Percentiles rank a stretch among this genome's conserved stretches.
These are phyloP conservation scores for Aplochiton taeniatus DNA, from an alignment of 2,797 vertebrate genomes.

Conservation along the genomic window DNA sequence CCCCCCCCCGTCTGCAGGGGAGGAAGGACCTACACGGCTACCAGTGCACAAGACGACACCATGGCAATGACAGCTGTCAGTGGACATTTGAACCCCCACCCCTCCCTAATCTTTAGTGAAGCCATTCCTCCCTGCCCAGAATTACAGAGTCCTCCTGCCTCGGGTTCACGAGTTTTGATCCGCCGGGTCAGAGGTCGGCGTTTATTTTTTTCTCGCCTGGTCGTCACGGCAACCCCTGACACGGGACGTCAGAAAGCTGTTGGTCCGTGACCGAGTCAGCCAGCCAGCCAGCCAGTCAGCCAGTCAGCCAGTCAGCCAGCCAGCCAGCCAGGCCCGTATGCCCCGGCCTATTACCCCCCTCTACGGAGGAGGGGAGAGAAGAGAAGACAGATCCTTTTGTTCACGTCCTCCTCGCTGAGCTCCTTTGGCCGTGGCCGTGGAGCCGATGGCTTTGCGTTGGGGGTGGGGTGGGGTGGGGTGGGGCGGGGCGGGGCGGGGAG, in stretches of 20 bases:
- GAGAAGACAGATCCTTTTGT: constrained; percentile 30
- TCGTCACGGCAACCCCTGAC: constrained; percentile 69
- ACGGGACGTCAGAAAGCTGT: constrained; percentile 68
- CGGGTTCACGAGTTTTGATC: constrained; percentile 68
- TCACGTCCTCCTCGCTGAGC: constrained; percentile 16
- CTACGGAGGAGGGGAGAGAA: constrained; percentile 33
- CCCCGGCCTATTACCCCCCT: constrained; percentile 36
- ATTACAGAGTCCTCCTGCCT: constrained; percentile 53
- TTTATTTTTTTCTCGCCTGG: constrained; percentile 64
- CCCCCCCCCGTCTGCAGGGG: constrained; percentile 30
- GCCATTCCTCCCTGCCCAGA: constrained; percentile 22
- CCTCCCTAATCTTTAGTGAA: constrained; percentile 27
- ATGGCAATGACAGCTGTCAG: constrained; percentile 63
- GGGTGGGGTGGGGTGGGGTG: too few species aligned
- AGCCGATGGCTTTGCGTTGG: too few species aligned
- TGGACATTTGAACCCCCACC: constrained; percentile 50
- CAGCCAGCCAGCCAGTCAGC: background rate
- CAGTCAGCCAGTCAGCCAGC: background rate
- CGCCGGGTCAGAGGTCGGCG: constrained; percentile 66
- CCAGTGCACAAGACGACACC: constrained; percentile 49
- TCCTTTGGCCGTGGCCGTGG: too few species aligned
- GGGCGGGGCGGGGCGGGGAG: too few species aligned
- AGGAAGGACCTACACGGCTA: constrained; percentile 47
- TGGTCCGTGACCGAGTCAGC: constrained; percentile 60
- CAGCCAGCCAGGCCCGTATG: constrained; percentile 36